phyloP scores from a whole-genome alignment of 2,888 invertebrate genomes.

The Pherbina coryleti region DNA sequence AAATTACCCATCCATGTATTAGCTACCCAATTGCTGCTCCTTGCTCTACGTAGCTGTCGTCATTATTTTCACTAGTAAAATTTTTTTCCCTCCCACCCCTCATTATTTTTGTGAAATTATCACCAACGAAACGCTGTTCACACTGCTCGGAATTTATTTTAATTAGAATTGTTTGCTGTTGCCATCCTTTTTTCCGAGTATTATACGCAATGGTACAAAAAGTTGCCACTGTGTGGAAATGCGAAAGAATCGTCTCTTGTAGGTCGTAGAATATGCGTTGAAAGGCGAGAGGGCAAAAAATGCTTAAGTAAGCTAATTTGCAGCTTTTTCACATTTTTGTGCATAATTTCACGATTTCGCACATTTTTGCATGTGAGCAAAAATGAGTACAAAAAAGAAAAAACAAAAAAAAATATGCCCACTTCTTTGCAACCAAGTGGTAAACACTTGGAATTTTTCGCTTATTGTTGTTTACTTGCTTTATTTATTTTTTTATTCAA shows the following conservation, averaged over 20 bases:
- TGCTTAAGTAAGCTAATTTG: slow-evolving; percentile 28
- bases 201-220: not conserved
- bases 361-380: not conserved
- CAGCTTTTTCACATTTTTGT: slow-evolving; percentile 13
- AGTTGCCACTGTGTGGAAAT: not conserved
- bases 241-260: not conserved
- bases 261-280: not conserved
- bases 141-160: slow-evolving; percentile 11
- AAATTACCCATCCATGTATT: too few species aligned
- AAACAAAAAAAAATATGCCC: not conserved
- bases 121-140: not conserved
- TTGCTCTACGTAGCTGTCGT: not conserved
- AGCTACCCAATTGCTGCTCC: not conserved
- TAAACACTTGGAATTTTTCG: not conserved
- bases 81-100: not conserved
- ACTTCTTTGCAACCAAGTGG: not conserved
- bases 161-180: slow-evolving; percentile 5
- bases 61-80: not conserved
- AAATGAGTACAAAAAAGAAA: not conserved
- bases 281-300: not conserved
- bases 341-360: slow-evolving; percentile 27
- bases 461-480: not conserved
- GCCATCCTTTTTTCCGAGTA: not conserved
- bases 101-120: not conserved
- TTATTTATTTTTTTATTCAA: not conserved